Percentiles rank a stretch among this genome's conserved stretches.
These are phyloP conservation scores for Cyclophora punctaria DNA, from an alignment of 2,888 invertebrate species.

Conservation along the genomic window DNA sequence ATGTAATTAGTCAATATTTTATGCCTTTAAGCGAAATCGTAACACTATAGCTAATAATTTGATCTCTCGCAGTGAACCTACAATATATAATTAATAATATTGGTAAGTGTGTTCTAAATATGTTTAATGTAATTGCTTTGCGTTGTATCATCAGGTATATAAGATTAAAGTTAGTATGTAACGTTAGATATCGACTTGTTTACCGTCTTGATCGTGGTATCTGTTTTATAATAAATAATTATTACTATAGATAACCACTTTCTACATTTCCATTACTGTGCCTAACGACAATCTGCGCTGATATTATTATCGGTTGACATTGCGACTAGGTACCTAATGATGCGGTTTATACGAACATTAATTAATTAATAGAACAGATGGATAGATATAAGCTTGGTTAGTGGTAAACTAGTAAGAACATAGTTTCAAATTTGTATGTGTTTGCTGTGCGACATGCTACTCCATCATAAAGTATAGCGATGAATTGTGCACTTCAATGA, in stretches of 20 bases:
- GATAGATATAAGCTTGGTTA: no score
- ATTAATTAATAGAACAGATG: no score
- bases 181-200: conserved; percentile 26
- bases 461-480: no score
- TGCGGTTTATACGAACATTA: no score
- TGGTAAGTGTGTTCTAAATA: background rate
- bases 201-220: conserved; percentile 15
- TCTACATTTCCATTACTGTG: conserved; percentile 35
- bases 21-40: no score
- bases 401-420: no score
- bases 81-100: no score
- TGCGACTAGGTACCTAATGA: background rate
- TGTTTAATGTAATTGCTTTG: background rate
- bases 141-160: background rate
- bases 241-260: conserved; percentile 36
- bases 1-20: no score
- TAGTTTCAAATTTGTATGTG: no score
- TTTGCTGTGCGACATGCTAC: no score
- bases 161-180: conserved; percentile 2
- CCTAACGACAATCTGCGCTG: conserved; percentile 29
- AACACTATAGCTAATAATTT: background rate
- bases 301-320: conserved; percentile 24
- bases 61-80: no score
- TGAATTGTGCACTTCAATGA: no score
- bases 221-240: conserved; percentile 25